These are phyloP conservation scores for Tachysurus fulvidraco DNA, from an alignment of 2,113 vertebrate genomes.

Conservation along the genomic window DNA sequence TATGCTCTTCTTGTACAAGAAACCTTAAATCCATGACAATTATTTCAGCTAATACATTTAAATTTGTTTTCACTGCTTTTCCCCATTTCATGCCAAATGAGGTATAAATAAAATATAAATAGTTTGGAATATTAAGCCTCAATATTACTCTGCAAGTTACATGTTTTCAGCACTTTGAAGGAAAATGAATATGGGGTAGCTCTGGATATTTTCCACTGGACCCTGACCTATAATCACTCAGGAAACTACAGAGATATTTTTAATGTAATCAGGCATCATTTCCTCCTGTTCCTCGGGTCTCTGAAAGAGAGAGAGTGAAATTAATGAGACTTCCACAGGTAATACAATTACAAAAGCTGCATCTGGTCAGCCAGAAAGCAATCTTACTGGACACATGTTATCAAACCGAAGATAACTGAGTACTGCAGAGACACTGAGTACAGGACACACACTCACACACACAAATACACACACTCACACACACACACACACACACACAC, in stretches of 20 bases:
- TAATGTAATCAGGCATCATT: slow-evolving; percentile 37
- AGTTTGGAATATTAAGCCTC: neutral
- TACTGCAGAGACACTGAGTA: neutral
- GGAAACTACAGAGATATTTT: slow-evolving; percentile 25
- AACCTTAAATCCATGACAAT: neutral
- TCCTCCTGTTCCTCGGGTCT: slow-evolving; percentile 27
- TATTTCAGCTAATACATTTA: neutral
- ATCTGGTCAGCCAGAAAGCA: slow-evolving; percentile 48
- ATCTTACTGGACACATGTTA: slow-evolving; percentile 54
- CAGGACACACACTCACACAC: neutral
- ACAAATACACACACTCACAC: neutral
- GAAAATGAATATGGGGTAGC: neutral
- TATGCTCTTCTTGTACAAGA: neutral
- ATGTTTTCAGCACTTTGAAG: neutral
- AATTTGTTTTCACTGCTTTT: neutral
- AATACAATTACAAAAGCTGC: slow-evolving; percentile 66
- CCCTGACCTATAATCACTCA: slow-evolving; percentile 28
- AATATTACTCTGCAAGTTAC: neutral
- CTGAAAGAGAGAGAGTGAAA: slow-evolving; percentile 54
- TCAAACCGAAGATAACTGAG: neutral
- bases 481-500: neutral
- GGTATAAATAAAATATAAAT: neutral
- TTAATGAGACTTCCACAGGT: slow-evolving; percentile 68
- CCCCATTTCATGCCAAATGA: neutral
- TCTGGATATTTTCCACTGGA: neutral